Base-by-base conservation (phyloP, 2,113 vertebrate species). In the Platichthys stellatus region DNA sequence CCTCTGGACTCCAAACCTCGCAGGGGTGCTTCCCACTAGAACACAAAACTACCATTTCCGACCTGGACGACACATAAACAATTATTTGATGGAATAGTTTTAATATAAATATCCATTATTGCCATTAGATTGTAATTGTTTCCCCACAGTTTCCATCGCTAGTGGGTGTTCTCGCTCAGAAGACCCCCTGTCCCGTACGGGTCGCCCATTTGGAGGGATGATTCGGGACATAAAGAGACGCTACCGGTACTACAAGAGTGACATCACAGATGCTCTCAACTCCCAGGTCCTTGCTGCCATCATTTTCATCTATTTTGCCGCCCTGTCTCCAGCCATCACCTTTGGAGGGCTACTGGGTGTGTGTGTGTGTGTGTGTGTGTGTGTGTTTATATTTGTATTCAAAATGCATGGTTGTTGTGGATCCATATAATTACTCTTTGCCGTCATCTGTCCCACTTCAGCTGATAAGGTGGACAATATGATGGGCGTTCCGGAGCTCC, bases 291-390 rank as follows among this genome's bases (percentile, higher is more conserved):
- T 99, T 70, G 96, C 98, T 0, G 96, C 97, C 0, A 89, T 97
- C 86, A 98, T 99, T 88, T 99, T 99, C 90, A 99, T 99, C 92
- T 99, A 99, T 91, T 99, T 99, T 1, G 98, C 97, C 0, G 97
- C 98, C 4, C 90, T 99, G 80, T 96, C 98, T 1, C 97, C 98
- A 0, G 95, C 97, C 23, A 89, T 99, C 92, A 99, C 98, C 68
- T 99, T 99, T 0, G 98, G 98, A 1, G 97, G 97, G 66, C 93
- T 99, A 64, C 92, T 99, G 78, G 92, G 98, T 99, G 43, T 81
- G 73, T 72, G n/a, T 49, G 12, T 58, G 24, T 24, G 24, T 24
- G 43, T 80, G 72, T 72, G n/a, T 49, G 12, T 58, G 5, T 99
- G 43, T 81, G 73, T 72, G n/a, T 45, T 14, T 58, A 6, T 43